These are phyloP conservation scores for Corythaeola cristata DNA, from an alignment of 2,113 vertebrate species.

Conservation along the genomic window DNA sequence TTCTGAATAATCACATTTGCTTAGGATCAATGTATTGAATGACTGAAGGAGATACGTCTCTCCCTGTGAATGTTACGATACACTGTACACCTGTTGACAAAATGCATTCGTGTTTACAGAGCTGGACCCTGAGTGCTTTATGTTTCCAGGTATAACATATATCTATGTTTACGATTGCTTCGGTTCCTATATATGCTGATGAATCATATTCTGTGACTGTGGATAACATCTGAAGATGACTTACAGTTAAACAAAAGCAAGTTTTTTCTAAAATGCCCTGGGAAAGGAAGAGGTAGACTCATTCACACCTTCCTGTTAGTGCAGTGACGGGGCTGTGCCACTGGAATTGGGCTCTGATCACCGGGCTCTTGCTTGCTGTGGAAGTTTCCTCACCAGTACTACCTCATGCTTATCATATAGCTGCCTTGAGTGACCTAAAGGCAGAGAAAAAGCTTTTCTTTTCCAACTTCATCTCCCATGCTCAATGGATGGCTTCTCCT, in stretches of 20 bases:
- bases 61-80: not conserved
- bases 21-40: not conserved
- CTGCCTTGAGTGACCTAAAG: not conserved
- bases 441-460: not conserved
- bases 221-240: not conserved
- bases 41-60: not conserved
- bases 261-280: not conserved
- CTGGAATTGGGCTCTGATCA: not conserved
- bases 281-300: not conserved
- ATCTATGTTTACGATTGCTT: not conserved
- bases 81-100: not conserved
- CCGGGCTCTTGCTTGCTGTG: not conserved
- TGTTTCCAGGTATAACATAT: not conserved
- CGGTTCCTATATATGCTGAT: not conserved
- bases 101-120: not conserved
- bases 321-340: not conserved
- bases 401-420: not conserved
- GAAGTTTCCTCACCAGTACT: not conserved
- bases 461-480: not conserved
- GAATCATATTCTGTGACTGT: not conserved
- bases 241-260: not conserved
- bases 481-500: not conserved
- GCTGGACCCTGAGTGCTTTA: not conserved
- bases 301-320: not conserved
- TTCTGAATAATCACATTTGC: not conserved